These are phyloP conservation scores for Linnaemya tessellans DNA, from an alignment of 2,888 invertebrate genomes.

Conservation along the genomic window DNA sequence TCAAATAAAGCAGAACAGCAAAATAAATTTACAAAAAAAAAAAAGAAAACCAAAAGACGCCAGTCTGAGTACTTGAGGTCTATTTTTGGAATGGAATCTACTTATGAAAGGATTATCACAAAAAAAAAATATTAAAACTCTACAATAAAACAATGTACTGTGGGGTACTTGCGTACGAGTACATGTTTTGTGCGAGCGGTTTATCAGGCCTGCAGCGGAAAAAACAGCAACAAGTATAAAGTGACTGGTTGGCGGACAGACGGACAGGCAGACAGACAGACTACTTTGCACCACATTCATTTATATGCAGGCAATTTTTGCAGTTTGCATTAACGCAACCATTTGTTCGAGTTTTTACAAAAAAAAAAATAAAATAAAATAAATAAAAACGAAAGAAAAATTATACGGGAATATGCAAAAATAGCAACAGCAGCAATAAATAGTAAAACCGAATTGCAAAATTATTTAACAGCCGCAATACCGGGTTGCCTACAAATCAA, in stretches of 20 bases:
- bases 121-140: slow-evolving; percentile 5
- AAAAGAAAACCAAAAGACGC: slow-evolving; percentile 58
- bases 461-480: slow-evolving; percentile 13
- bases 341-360: slow-evolving; percentile 1
- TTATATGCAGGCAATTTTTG: neutral
- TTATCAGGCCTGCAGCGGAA: slow-evolving; percentile 54
- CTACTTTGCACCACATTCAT: slow-evolving; percentile 40
- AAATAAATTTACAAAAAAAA: slow-evolving; percentile 6
- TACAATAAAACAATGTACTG: slow-evolving; percentile 23
- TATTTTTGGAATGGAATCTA: slow-evolving; percentile 67
- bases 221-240: slow-evolving; percentile 26
- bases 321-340: slow-evolving; percentile 19
- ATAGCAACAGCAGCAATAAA: slow-evolving; percentile 11
- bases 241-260: slow-evolving; percentile 1
- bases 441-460: slow-evolving; percentile 20
- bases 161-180: neutral
- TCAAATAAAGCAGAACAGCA: slow-evolving; percentile 17
- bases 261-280: neutral
- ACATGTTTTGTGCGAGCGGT: slow-evolving; percentile 6
- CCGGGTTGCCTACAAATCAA: slow-evolving; percentile 9
- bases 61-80: slow-evolving; percentile 68
- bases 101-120: slow-evolving; percentile 69
- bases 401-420: slow-evolving; percentile 35
- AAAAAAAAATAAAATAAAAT: neutral
- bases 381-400: neutral